These are phyloP conservation scores for Rhodeus uyekii DNA, from an alignment of 2,797 vertebrate species.

Conservation along the genomic window DNA sequence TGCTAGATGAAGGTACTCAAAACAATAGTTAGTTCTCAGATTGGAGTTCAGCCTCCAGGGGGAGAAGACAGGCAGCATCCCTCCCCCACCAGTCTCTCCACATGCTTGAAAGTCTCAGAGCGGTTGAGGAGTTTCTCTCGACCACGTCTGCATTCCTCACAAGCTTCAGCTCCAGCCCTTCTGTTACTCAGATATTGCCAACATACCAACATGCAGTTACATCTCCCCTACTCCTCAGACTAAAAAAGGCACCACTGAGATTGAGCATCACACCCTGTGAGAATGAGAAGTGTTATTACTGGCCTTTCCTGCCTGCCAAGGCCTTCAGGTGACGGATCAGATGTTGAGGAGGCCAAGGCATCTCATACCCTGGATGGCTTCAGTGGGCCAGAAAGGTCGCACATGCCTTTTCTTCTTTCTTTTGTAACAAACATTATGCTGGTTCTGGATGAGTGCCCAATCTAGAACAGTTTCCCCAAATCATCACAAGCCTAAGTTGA, in stretches of 20 bases:
- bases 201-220: neutral
- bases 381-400: slow-evolving; percentile 56
- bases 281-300: slow-evolving; percentile 33
- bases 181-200: neutral
- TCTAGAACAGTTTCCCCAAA: neutral
- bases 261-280: neutral
- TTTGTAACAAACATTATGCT: neutral
- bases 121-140: slow-evolving; percentile 16
- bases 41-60: slow-evolving; percentile 12
- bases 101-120: slow-evolving; percentile 42
- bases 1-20: slow-evolving; percentile 20
- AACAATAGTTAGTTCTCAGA: slow-evolving; percentile 25
- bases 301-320: neutral
- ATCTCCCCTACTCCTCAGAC: neutral
- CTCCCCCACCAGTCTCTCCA: neutral
- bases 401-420: neutral
- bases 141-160: slow-evolving; percentile 35
- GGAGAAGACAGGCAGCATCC: neutral
- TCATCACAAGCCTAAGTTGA: too few species aligned
- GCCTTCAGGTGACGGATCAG: slow-evolving; percentile 44
- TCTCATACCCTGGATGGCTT: slow-evolving; percentile 47
- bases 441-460: neutral
- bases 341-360: slow-evolving; percentile 28
- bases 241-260: neutral
- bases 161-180: neutral